Base-by-base conservation (phyloP, 2,797 vertebrate species). In the Pangasius macronema region DNA sequence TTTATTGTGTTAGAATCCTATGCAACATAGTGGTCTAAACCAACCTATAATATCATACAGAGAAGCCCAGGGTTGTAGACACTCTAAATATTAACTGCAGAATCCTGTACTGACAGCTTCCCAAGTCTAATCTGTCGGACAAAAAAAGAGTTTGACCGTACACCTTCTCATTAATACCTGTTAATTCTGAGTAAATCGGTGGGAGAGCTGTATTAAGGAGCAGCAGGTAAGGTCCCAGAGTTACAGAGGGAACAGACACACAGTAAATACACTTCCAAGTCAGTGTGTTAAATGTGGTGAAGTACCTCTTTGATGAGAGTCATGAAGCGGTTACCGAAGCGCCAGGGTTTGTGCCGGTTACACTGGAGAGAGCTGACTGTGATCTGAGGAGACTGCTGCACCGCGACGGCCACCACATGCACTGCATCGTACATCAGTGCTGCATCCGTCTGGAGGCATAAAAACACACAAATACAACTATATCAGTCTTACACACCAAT, bases 371-470 rank as follows among this genome's bases (percentile, higher is more conserved):
- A 99, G 73, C 98, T 99, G 94, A 99, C 98, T 2, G 98, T 99
- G 96, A 99, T 99, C 95, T 99, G 98, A 57, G 98, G 97, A 92
- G 98, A 99, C 95, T 99, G 98, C 89, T 99, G 98, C 87, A 99
- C 98, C 2, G 98, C 98, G 93, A 99, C 98, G 0, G 98, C 98
- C 88, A 99, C 98, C 88, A 99, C 96, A n/a, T 99, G 98, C 53
- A 99, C 98, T 0, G 98, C 98, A 76, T 99, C 98, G 3, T 99
- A 99, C 98, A 99, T 99, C 36, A 99, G 95, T 0, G 98, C 98
- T 5, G 98, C 98, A 0, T 98, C 97, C 46, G 98, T 99, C 98
- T 99, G 96, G 81, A 96, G 96, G 42, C 61, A 87, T 76, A 89
- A 65, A 79, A 77, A 87, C 82, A 86, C 42, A 88, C 77, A 90